Conservation (phyloP, 2,113 vertebrate genomes). For the Pollimyrus isidori region DNA sequence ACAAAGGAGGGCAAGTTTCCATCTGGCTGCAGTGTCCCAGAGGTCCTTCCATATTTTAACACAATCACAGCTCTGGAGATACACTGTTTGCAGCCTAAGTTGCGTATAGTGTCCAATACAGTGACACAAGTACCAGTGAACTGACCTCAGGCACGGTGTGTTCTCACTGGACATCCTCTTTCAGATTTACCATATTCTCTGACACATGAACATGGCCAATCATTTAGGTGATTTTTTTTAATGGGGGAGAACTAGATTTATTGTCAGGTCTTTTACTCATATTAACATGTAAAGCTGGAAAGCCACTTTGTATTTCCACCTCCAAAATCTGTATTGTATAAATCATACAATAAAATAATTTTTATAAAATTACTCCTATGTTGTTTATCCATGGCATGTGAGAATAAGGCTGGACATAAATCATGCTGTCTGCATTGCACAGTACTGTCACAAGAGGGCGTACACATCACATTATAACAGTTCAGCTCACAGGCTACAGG, state of each 20-base stretch:
- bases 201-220: too few species aligned
- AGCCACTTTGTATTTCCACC: conserved; percentile 1
- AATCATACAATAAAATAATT: conserved; percentile 41
- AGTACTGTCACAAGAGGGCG: background rate
- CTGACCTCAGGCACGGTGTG: background rate
- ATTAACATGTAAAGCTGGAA: conserved; percentile 15
- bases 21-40: background rate
- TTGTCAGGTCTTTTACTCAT: background rate
- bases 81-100: background rate
- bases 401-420: background rate
- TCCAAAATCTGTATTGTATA: conserved; percentile 28
- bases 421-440: background rate
- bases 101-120: background rate
- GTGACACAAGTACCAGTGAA: background rate
- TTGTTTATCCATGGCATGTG: background rate
- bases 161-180: background rate
- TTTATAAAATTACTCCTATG: conserved; percentile 28
- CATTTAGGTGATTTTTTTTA: background rate
- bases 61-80: background rate
- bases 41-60: background rate
- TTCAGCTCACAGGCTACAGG: background rate
- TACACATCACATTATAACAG: background rate
- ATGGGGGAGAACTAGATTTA: background rate
- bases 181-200: background rate
- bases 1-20: background rate